phyloP scores from a whole-genome alignment of 2,888 invertebrate species.

The Habroteleia sp. region DNA sequence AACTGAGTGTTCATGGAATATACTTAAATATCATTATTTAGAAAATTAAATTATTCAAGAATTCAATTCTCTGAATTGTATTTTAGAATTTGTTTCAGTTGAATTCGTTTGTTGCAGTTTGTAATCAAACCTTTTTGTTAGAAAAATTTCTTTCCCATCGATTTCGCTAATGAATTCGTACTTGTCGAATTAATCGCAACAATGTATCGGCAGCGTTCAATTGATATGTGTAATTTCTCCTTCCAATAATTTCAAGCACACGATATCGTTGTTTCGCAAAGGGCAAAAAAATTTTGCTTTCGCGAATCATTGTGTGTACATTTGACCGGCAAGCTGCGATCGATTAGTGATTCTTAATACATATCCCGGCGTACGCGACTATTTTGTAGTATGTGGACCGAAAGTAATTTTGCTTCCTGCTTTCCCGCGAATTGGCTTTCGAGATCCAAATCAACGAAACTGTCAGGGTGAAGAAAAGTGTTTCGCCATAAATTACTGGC shows the following conservation, averaged over 20 bases:
- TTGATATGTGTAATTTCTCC: conserved; percentile 39
- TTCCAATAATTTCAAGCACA: conserved; percentile 16
- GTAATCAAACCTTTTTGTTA: no score
- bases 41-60: no score
- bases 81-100: no score
- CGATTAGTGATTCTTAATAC: conserved; percentile 46
- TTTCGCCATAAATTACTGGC: conserved; percentile 40
- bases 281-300: conserved; percentile 2
- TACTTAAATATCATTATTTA: no score
- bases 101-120: no score
- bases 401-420: conserved; percentile 41
- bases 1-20: no score
- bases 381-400: conserved; percentile 34
- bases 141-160: conserved; percentile 42
- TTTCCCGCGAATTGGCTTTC: conserved; percentile 54
- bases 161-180: conserved; percentile 50
- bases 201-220: conserved; percentile 32
- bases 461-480: conserved; percentile 37
- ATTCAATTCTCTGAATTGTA: no score
- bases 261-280: conserved; percentile 12
- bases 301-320: conserved; percentile 31
- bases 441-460: conserved; percentile 46
- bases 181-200: conserved; percentile 47
- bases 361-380: conserved; percentile 36
- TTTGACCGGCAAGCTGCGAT: conserved; percentile 9